Evolutionary conservation across 2,888 invertebrate genomes (phyloP).

Genomic region (Eristalis pertinax): DNA sequence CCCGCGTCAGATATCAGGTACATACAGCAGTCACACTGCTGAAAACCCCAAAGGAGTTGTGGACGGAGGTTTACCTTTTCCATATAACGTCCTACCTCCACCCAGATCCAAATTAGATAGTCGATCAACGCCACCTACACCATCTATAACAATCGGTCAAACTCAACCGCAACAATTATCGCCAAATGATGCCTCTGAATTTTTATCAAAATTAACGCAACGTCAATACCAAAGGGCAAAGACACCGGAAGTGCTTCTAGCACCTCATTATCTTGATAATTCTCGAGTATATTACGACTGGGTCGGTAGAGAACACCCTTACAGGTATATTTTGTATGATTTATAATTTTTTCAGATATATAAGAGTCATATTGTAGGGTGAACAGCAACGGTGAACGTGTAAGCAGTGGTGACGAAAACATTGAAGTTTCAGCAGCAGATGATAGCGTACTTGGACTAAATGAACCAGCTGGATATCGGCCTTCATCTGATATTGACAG

Average conservation of each 20-base stretch:
- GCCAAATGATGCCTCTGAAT: conserved; percentile 43
- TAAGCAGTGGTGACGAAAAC: conserved; percentile 75
- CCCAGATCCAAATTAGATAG: conserved; percentile 83
- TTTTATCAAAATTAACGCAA: conserved; percentile 70
- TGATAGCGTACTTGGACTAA: conserved; percentile 73
- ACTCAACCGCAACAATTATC: conserved; percentile 60
- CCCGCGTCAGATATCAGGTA: conserved; percentile 74
- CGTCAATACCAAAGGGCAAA: conserved; percentile 84
- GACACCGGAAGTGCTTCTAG: conserved; percentile 90
- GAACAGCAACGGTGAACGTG: conserved; percentile 48
- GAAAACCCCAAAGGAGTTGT: conserved; percentile 71
- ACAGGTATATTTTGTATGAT: conserved; percentile 35
- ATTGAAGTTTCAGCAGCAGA: conserved; percentile 74
- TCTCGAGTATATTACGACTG: conserved; percentile 81
- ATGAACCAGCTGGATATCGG: conserved; percentile 70
- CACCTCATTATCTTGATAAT: conserved; percentile 86
- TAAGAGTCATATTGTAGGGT: conserved; percentile 12
- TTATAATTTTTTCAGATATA: not conserved
- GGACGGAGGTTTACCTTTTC: conserved; percentile 77
- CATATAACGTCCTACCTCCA: conserved; percentile 83
- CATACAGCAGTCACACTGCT: conserved; percentile 72
- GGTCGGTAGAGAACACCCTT: conserved; percentile 78
- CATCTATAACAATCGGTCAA: conserved; percentile 68
- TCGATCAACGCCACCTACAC: conserved; percentile 73
- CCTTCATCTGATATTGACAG: conserved; percentile 88